Evolutionary conservation across 1,140 invertebrate species (phyloP).

Genomic region (Cotesia vestalis): DNA sequence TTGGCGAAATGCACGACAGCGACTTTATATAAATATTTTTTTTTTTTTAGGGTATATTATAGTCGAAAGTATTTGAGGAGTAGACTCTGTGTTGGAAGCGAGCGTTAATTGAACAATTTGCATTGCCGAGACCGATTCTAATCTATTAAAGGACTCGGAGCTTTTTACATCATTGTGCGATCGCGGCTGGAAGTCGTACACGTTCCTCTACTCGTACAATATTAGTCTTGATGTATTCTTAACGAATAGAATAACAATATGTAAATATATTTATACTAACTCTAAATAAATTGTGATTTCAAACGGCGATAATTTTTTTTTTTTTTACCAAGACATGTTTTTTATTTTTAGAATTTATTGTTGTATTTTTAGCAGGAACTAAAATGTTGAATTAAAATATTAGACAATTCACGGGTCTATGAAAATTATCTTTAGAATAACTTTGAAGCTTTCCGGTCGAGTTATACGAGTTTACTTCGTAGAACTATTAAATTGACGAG

Average conservation of each 20-base stretch:
- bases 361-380: no score
- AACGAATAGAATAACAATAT: no score
- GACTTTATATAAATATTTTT: conserved; percentile 16
- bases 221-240: no score
- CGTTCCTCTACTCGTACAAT: no score
- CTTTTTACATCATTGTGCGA: neutral
- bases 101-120: conserved; percentile 29
- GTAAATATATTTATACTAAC: no score
- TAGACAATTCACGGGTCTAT: no score
- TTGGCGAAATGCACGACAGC: no score
- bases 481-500: conserved; percentile 36
- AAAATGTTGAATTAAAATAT: no score
- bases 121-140: conserved; percentile 13
- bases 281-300: neutral
- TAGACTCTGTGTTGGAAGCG: neutral
- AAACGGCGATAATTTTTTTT: conserved; percentile 1
- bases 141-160: neutral
- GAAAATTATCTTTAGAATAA: conserved; percentile 12
- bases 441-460: conserved; percentile 17
- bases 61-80: no score
- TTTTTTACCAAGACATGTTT: neutral
- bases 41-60: neutral
- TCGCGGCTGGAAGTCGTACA: neutral
- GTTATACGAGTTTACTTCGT: conserved; percentile 25
- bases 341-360: neutral